Evolutionary conservation across 1,140 invertebrate genomes (phyloP).

Genomic region (Hylaeus volcanicus): DNA sequence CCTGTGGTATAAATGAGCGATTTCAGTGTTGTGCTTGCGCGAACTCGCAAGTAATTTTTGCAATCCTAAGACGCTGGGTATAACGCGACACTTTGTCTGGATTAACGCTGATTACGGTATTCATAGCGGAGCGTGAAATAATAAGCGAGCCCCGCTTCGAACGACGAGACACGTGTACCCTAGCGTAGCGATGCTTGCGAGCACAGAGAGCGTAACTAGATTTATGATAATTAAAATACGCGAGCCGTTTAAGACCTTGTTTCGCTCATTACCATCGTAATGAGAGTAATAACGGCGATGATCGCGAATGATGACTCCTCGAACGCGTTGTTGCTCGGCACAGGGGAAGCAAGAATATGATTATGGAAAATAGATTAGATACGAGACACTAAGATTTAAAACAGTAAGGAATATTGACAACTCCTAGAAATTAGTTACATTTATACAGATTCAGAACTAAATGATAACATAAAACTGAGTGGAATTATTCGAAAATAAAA

Average conservation of each 20-base stretch:
- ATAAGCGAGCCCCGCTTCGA: constrained; percentile 39
- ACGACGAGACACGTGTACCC: constrained; percentile 24
- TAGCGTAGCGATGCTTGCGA: not conserved
- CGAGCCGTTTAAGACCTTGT: constrained; percentile 42
- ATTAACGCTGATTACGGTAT: constrained; percentile 37
- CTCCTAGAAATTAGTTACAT: too few species aligned
- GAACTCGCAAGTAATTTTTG: not conserved
- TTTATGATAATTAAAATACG: constrained; percentile 63
- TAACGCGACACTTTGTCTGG: not conserved
- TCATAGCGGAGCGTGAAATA: constrained; percentile 40
- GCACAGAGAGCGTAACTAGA: constrained; percentile 39
- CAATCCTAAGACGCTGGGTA: not conserved
- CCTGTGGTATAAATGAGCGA: too few species aligned
- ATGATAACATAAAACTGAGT: too few species aligned
- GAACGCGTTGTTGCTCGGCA: not conserved
- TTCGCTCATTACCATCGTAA: constrained; percentile 55
- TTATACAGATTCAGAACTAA: too few species aligned
- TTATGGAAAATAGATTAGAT: too few species aligned
- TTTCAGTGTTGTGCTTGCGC: too few species aligned
- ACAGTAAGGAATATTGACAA: too few species aligned
- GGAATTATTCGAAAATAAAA: too few species aligned
- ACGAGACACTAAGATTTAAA: too few species aligned
- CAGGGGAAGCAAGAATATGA: too few species aligned
- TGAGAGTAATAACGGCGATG: constrained; percentile 46
- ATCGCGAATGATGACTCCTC: constrained; percentile 26